Percentiles rank a stretch among this genome's conserved stretches.
Conservation (phyloP, 2,113 vertebrate genomes). For the Gallinago undulata region DNA sequence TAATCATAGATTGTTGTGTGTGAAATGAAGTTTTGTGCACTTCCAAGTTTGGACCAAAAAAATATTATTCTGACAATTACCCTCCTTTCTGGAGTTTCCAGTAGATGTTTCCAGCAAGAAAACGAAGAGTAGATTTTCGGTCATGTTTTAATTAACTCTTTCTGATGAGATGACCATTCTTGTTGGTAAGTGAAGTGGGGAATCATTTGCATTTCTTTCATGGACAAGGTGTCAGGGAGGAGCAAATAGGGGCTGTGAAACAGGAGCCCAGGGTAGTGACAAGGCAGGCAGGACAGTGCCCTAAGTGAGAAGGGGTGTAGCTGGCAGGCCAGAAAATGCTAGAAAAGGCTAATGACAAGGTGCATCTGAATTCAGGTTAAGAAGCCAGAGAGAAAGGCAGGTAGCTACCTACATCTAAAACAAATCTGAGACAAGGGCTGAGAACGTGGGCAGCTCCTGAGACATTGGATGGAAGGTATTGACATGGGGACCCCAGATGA, state of each 20-base stretch:
- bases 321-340: neutral
- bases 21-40: neutral
- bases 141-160: neutral
- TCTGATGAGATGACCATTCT: neutral
- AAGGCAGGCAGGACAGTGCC: neutral
- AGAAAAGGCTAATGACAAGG: neutral
- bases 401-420: neutral
- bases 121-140: neutral
- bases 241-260: neutral
- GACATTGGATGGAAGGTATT: fast-evolving
- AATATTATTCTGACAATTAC: neutral
- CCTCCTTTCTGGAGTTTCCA: neutral
- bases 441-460: neutral
- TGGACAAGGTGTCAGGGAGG: neutral
- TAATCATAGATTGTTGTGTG: neutral
- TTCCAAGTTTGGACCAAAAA: neutral
- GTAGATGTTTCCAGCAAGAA: neutral
- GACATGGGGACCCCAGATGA: neutral
- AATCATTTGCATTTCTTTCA: neutral
- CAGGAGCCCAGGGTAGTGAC: neutral
- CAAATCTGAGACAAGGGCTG: neutral
- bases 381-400: neutral
- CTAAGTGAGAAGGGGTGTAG: fast-evolving
- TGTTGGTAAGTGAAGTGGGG: neutral
- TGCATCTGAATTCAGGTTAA: neutral